Percentiles rank a stretch among this genome's conserved stretches.
Conservation (phyloP, 2,113 vertebrate genomes). For the Nesoenas mayeri region DNA sequence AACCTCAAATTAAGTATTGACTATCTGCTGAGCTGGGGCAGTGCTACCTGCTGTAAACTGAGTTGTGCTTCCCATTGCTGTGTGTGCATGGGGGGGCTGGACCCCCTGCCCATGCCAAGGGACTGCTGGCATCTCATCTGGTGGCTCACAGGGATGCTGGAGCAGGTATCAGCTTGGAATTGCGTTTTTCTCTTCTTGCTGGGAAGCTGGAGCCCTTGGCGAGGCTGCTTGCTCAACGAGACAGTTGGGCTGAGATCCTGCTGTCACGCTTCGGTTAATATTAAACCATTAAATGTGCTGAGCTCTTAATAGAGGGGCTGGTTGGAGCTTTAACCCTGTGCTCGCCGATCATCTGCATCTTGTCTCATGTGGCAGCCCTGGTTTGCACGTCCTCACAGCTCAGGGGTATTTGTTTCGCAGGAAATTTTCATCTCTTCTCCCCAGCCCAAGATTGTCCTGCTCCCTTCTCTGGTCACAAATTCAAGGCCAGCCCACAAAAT, state of each 20-base stretch:
- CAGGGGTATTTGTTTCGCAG: background rate
- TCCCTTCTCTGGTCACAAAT: background rate
- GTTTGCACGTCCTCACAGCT: accelerated
- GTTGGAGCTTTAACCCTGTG: conserved; percentile 35
- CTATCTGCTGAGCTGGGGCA: background rate
- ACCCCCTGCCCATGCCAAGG: accelerated
- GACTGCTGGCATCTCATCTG: background rate
- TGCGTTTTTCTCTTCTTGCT: no score
- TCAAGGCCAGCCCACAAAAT: background rate
- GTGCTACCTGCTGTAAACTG: background rate
- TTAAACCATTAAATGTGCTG: conserved; percentile 56
- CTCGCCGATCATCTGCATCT: background rate
- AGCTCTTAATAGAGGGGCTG: background rate
- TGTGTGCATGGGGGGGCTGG: accelerated
- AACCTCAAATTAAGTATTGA: conserved; percentile 64
- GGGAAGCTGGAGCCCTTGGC: background rate
- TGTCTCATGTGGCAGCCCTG: background rate
- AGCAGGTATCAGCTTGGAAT: no score
- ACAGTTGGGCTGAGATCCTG: conserved; percentile 28
- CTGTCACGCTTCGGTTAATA: conserved; percentile 42
- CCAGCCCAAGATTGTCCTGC: background rate
- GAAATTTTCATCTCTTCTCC: background rate
- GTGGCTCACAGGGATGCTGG: background rate
- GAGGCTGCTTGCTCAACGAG: background rate
- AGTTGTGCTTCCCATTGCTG: accelerated